Conservation (phyloP, 2,113 vertebrate genomes). For the Eptatretus burgeri region DNA sequence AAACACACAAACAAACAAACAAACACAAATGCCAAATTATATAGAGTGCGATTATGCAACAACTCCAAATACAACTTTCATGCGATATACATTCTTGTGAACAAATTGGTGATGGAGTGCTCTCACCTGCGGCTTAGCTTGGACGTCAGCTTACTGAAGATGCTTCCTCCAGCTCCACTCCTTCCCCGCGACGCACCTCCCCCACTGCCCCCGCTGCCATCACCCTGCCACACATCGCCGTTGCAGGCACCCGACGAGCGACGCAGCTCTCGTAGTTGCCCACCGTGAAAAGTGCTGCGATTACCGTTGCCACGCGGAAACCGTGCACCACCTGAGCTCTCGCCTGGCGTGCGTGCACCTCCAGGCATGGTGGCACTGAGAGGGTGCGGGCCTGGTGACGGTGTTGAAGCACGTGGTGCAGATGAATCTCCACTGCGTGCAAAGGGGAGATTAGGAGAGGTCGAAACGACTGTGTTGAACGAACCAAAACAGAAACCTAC, state of each 20-base stretch:
- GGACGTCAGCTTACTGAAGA: constrained; percentile 81
- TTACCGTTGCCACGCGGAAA: constrained; percentile 67
- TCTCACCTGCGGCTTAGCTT: constrained; percentile 84
- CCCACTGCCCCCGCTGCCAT: background rate
- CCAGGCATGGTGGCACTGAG: constrained; percentile 48
- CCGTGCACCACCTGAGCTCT: constrained; percentile 13
- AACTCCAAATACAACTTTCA: too few relatives aligned
- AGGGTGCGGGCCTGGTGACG: too few relatives aligned
- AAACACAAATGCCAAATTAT: too few relatives aligned
- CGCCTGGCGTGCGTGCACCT: constrained; percentile 16
- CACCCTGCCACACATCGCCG: constrained; percentile 12
- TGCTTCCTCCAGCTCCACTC: constrained; percentile 52
- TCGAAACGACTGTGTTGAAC: too few relatives aligned
- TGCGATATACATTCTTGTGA: too few relatives aligned
- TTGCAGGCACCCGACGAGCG: constrained; percentile 68
- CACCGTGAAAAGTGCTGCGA: constrained; percentile 79
- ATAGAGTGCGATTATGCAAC: too few relatives aligned
- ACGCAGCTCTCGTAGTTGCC: constrained; percentile 61
- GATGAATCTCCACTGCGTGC: too few relatives aligned
- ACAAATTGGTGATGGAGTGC: background rate
- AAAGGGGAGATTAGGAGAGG: too few relatives aligned
- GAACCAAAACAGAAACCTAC: too few relatives aligned
- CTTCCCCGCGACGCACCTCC: constrained; percentile 19
- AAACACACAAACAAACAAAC: too few relatives aligned
- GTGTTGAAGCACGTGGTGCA: too few relatives aligned